A percentile compares a stretch with the other conserved stretches of the same genome.
phyloP scores from a whole-genome alignment of 2,797 vertebrate genomes.

The Notolabrus celidotus region DNA sequence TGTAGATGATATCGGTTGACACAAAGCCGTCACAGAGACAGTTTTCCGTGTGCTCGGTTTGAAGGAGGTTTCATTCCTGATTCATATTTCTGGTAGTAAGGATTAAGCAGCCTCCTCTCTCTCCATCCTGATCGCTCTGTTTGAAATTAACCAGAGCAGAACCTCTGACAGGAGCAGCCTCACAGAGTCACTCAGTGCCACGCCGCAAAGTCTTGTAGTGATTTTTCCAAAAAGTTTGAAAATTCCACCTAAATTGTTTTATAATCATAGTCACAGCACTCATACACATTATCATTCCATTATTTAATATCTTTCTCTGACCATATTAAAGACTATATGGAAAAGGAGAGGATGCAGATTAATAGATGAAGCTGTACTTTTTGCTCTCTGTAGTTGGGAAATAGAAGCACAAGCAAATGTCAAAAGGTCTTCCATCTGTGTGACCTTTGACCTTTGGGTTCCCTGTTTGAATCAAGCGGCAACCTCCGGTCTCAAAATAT shows the following conservation, averaged over 20 bases:
- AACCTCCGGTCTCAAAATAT: no score
- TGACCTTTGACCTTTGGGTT: constrained; percentile 53
- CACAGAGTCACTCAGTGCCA: no score
- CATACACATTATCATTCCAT: no score
- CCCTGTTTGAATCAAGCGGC: constrained; percentile 1
- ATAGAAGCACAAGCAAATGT: constrained; percentile 10
- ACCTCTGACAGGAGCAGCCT: no score
- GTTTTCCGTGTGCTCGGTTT: neutral
- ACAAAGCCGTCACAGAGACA: neutral
- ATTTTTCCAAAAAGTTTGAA: neutral
- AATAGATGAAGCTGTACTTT: constrained; percentile 15
- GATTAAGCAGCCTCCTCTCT: constrained; percentile 6
- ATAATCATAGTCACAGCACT: neutral
- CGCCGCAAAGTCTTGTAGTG: no score
- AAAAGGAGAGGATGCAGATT: neutral
- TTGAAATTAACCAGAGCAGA: no score
- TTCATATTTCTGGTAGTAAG: neutral
- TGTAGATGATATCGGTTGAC: neutral
- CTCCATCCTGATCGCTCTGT: neutral
- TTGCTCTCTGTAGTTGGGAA: constrained; percentile 31
- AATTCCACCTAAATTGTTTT: constrained; percentile 1
- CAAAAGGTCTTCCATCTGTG: constrained; percentile 31
- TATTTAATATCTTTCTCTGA: neutral
- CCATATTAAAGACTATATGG: neutral
- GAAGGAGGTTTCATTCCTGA: neutral